Base-by-base conservation (phyloP, 2,797 vertebrate genomes). In the Odontamblyopus lacepedii region DNA sequence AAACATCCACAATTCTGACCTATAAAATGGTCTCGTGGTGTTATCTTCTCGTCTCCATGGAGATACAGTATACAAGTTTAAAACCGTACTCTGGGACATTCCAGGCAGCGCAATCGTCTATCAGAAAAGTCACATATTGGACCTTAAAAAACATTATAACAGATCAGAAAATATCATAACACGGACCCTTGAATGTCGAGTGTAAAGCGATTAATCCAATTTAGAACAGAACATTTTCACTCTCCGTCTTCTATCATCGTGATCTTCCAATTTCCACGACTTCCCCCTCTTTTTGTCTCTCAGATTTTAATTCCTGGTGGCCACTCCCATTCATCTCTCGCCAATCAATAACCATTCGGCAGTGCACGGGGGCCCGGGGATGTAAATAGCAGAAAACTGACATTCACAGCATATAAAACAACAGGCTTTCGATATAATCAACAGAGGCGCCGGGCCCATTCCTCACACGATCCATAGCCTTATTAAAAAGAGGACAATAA, bases 351-450 rank as follows among this genome's bases (percentile, higher is more conserved):
- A 73, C 85, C 87, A 91, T 90, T 91, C 81, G 32, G 81, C n/a
- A 80, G 78, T 63, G 67, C 69, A 85, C 72, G 2, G 85, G 68
- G 74, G 78, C 83, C 85, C 85, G 89, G 80, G 86, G 88, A 92
- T 93, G 91, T 92, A 93, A 93, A 92, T 92, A 93, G 90, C 86
- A 84, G 78, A 90, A 92, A 91, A 91, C 87, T 91, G 92, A 92
- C 91, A 90, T 88, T 90, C 81, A 80, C 83, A 80, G 88, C 90
- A 92, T 90, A 93, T 92, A 92, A 92, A 92, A 91, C 88, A 91
- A 90, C 78, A 66, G 83, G 74, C 87, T 83, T 84, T 91, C 88
- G 72, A 91, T 92, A 92, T 89, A 92, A 92, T 92, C 91, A 93
- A 89, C 87, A 75, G 79, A 60, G 3, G 78, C 13, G 77, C 78